Base-by-base conservation (phyloP, 2,888 invertebrate genomes). In the Clepsis dumicolana region DNA sequence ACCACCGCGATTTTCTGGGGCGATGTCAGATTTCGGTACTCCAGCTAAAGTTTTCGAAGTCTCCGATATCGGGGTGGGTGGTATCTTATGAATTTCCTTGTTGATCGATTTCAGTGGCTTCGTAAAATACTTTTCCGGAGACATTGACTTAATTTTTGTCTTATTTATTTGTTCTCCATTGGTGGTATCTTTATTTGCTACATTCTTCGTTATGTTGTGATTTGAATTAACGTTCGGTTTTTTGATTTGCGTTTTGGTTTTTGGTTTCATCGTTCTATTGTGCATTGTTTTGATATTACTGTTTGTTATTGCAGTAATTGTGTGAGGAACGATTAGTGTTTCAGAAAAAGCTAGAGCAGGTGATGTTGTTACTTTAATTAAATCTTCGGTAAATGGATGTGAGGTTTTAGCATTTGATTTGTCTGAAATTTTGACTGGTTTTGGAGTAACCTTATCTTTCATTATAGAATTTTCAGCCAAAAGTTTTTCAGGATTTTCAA, bases 71-170 rank as follows among this genome's bases (percentile, higher is more conserved):
- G 94, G 94, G 1, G 86, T 85, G 1, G 86, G 75, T 14, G 94
- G 94, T 77, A 92, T 84, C 82, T 93, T 92, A 66, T 94, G 93
- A 71, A 94, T 94, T 81, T 94, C 94, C 76, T 91, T 93, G 72
- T 94, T 94, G 44, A 94, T 90, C 0, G 94, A 94, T 75, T 94
- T 94, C 52, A 93, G 76, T 27, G 84, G 75, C 80, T 91, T 91
- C 1, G 79, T 65, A 50, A 76, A 73, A 64, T 81, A 80, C 74
- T 88, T 90, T 50, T 88, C 84, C 4, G 78, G 70, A 2, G 71
- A 60, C 16, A 75, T 54, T 18, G 72, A 71, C 80, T 87, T 89
- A 66, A 81, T 80, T 77, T 85, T 89, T 4, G 87, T 87, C 74
- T 88, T 87, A 52, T 86, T 88, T 18, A 80, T 80, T 67, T 82